Evolutionary conservation across 2,888 invertebrate species (phyloP), one percentile per base, ranked within the genome.

Genomic region (Phaedon cochleariae): DNA sequence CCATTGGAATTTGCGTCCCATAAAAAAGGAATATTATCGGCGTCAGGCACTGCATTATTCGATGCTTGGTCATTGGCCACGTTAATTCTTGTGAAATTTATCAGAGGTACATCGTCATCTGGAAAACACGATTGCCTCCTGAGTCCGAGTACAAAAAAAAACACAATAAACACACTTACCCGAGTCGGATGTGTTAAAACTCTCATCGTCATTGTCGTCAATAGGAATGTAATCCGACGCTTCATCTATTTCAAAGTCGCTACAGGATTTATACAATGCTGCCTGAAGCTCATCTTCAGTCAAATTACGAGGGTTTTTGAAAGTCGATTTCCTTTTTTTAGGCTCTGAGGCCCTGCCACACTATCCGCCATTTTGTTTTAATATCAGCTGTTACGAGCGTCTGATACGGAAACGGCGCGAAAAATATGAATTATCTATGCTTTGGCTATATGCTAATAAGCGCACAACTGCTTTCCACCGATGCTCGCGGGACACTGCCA

Each of bases 331-430:
- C 7, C 49, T 49, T 6, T 49, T 49, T 20, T 49, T 49, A 20
- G 20, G 1, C 49, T 49, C 49, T 9, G 49, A 20, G 49, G 49
- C 55, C 55, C 55, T 55, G 55, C 55, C 55, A 15, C 55, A 55
- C 55, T 55, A 37, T 34, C 31, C 54, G 54, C 54, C 54, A 34
- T 54, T 54, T 54, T 54, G 54, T 54, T 54, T 34, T 34, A 17
- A 54, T 54, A 54, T 54, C 54, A 54, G 54, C 34, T 54, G 34
- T 54, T 54, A 34, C 54, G 34, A 54, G 34, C n/a, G 34, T 54
- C 34, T 34, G 17, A 54, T 54, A 34, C 54, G 54, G 54, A 34
- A 54, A 54, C 54, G 37, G 54, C 54, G 49, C 49, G 20, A 49
- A 49, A 48, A 49, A 49, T 49, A 49, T 9, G 49, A 49, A 49